phyloP scores from a whole-genome alignment of 2,113 vertebrate genomes.

The Pyxicephalus adspersus region DNA sequence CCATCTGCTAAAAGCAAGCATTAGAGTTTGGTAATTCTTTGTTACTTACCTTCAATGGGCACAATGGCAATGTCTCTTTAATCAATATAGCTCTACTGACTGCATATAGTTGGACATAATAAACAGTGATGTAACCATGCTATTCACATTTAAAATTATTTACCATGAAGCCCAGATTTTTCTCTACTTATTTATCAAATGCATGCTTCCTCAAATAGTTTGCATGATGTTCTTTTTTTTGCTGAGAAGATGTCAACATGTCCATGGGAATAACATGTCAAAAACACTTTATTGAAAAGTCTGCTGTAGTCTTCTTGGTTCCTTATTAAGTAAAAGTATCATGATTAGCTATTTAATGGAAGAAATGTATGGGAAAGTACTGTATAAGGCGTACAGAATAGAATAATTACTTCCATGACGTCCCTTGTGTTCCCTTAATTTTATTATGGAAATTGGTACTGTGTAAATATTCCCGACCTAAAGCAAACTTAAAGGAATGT shows the following conservation, averaged over 20 bases:
- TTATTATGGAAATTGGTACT: background rate
- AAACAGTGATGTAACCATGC: background rate
- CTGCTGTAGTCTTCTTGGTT: background rate
- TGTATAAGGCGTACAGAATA: background rate
- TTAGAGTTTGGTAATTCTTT: too few species aligned
- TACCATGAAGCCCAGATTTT: too few species aligned
- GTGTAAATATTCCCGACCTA: conserved; percentile 3
- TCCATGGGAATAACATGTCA: background rate
- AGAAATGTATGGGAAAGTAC: background rate
- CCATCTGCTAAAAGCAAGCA: too few species aligned
- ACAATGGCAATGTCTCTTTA: too few species aligned
- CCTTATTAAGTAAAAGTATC: background rate
- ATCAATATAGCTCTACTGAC: too few species aligned
- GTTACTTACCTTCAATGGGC: too few species aligned
- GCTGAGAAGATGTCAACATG: background rate
- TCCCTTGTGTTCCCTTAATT: background rate
- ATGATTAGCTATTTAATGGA: background rate
- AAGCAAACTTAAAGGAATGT: too few species aligned
- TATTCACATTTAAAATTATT: too few species aligned
- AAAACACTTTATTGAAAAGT: background rate
- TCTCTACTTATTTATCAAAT: too few species aligned
- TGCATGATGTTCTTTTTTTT: too few species aligned
- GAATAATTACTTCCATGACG: conserved; percentile 2
- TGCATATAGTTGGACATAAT: too few species aligned
- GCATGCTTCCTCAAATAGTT: too few species aligned